Evolutionary conservation across 2,113 vertebrate genomes (phyloP), one percentile per base, ranked within the genome.

Genomic region (Eclectus roratus): DNA sequence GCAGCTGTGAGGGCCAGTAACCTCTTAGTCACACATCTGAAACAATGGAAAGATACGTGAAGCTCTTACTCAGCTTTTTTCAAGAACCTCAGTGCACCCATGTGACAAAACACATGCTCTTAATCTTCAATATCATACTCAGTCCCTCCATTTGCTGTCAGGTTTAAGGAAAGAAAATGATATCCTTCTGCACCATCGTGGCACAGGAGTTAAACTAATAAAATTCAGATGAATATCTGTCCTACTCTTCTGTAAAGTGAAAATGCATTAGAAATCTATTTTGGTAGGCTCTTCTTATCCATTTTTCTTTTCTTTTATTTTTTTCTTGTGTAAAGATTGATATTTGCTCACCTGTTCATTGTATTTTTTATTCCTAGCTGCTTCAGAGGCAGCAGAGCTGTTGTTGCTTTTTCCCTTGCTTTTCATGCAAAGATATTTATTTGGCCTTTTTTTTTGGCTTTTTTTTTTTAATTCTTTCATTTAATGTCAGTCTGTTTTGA

Each of bases 61-160:
- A 76, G 17, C 28, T 76, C 82, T 88, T 85, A 80, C 28, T 88
- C 88, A 90, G 44, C 79, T 85, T 88, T 15, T 90, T 95, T 85
- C 65, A 94, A 94, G 52, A 52, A 71, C 47, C 47, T 91, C 47
- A 50, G 16, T 47, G 43, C 13, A 81, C 3, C 23, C 27, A 60
- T 39, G 31, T 39, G 55, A 88, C 47, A 11, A 93, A 91, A 93
- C 70, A 63, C 9, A 6, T 83, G 25, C 23, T 88, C 49, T 85
- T 60, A 69, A 65, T 69, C 71, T 86, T 85, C 4, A 6, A 8
- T 80, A 46, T 83, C 8, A 9, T 31, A 17, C 8, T 73, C 28
- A 14, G 50, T 70, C 29, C 52, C 24, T 87, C 29, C 20, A 65
- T 64, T 79, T 95, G 17, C 18, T 87, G 29, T 72, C 35, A 89